phyloP scores from a whole-genome alignment of 1,140 invertebrate genomes.

The Drosophila burlai region DNA sequence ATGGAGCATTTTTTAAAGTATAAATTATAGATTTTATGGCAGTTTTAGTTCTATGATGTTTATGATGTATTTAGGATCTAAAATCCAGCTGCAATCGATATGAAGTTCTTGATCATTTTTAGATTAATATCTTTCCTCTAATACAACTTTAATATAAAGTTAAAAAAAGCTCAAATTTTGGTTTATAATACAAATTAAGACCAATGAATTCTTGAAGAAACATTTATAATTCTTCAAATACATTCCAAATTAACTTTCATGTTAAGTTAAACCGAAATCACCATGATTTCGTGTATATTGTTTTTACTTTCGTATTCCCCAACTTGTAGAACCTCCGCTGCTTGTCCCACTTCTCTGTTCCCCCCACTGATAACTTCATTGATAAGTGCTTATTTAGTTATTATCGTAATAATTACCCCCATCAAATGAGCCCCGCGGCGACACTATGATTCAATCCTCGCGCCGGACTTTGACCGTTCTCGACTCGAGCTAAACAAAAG shows the following conservation, averaged over 20 bases:
- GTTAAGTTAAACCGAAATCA: neutral
- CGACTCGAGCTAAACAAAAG: conserved; percentile 52
- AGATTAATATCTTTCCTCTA: neutral
- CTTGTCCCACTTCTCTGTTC: conserved; percentile 9
- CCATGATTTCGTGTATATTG: neutral
- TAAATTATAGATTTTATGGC: neutral
- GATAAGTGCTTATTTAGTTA: conserved; percentile 56
- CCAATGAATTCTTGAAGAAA: neutral
- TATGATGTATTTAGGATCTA: neutral
- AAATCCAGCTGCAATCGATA: neutral
- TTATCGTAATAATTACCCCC: conserved; percentile 64
- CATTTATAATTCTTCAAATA: neutral
- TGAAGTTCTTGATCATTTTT: neutral
- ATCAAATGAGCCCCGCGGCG: conserved; percentile 29
- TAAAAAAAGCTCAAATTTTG: neutral
- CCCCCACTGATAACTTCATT: conserved; percentile 9
- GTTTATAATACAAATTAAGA: neutral
- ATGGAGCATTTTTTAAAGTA: neutral
- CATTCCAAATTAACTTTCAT: neutral
- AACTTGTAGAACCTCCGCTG: neutral
- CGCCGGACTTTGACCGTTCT: conserved; percentile 58
- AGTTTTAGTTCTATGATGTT: neutral
- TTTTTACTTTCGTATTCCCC: neutral
- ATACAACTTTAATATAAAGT: neutral
- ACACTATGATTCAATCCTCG: conserved; percentile 49